Evolutionary conservation across 1,140 invertebrate genomes (phyloP), one percentile per base, ranked within the genome.

Genomic region (Atta cephalotes): DNA sequence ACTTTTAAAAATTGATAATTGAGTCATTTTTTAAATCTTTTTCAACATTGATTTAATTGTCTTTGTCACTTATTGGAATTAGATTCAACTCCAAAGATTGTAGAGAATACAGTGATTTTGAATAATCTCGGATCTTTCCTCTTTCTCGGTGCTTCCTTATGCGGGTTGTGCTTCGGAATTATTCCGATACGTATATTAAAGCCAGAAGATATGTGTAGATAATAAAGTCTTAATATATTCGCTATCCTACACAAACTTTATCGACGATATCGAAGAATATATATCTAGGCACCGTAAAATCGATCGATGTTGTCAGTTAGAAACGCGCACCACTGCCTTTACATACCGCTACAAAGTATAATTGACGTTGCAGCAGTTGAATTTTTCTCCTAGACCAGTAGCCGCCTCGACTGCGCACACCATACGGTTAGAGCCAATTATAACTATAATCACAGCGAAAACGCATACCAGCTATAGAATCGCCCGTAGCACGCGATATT

Each of bases 371-470:
- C 63, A 70, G 63, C 35, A 12, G 51, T 14, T 51, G 66, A 80
- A 35, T 70, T 86, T 86, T 86, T 86, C 51, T 12, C 63, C 25
- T 60, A 53, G 65, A 51, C 77, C 58, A 66, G 85, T 70, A 86
- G 85, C 53, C 53, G 77, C n/a, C 79, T 49, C 63, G 18, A 12
- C 53, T 35, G 65, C n/a, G 21, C 70, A 6, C 78, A 87, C 66
- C 79, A 53, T 82, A 56, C 56, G 68, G 45, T 86, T 86, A 86
- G 76, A 86, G 65, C 51, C 76, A 80, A 86, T 86, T 86, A 86
- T 80, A 81, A 86, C 28, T 28, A 81, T 86, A 86, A 80, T 86
- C 76, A 68, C 65, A 16, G 77, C 35, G 62, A 86, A 86, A 79
- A 80, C 76, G 76, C 74, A 51, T 68, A 35, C 28, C 63, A 45